These are phyloP conservation scores for Crambe crambe DNA, from an alignment of 37 sponge, comb jelly and placozoan species.

Conservation along the genomic window DNA sequence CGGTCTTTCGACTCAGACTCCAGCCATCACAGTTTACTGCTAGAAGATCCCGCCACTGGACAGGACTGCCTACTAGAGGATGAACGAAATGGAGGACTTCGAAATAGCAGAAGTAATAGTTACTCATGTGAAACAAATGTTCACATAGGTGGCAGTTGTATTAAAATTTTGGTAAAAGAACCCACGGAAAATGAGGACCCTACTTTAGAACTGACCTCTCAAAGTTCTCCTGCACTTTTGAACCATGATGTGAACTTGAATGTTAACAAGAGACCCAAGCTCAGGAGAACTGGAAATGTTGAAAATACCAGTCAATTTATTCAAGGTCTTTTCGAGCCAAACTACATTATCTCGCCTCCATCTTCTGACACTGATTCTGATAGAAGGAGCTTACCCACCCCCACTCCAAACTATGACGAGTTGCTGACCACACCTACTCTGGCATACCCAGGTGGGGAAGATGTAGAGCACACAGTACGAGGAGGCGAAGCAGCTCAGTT, in stretches of 20 bases:
- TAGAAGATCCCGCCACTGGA: background rate
- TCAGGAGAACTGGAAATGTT: background rate
- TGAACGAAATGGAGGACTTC: background rate
- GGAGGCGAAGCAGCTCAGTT: background rate
- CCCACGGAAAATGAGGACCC: background rate
- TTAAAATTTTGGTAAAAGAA: background rate
- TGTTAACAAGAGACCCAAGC: background rate
- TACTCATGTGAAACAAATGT: constrained; percentile 1
- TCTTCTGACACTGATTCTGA: background rate
- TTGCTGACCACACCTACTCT: background rate
- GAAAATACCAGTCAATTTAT: too few species aligned
- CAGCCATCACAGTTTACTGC: constrained; percentile 1
- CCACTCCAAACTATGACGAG: background rate
- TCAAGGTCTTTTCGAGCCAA: background rate
- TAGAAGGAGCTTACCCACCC: background rate
- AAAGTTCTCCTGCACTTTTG: background rate
- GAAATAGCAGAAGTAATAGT: background rate
- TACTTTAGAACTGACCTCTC: background rate
- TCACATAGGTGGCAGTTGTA: background rate
- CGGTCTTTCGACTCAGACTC: background rate
- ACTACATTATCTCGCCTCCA: background rate
- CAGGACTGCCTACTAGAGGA: background rate
- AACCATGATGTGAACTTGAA: background rate
- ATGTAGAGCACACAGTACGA: background rate
- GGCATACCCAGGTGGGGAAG: background rate